A percentile compares a stretch with the other conserved stretches of the same genome.
Evolutionary conservation across 2,888 invertebrate species (phyloP).

Genomic region (Hirtodrosophila histrioides): DNA sequence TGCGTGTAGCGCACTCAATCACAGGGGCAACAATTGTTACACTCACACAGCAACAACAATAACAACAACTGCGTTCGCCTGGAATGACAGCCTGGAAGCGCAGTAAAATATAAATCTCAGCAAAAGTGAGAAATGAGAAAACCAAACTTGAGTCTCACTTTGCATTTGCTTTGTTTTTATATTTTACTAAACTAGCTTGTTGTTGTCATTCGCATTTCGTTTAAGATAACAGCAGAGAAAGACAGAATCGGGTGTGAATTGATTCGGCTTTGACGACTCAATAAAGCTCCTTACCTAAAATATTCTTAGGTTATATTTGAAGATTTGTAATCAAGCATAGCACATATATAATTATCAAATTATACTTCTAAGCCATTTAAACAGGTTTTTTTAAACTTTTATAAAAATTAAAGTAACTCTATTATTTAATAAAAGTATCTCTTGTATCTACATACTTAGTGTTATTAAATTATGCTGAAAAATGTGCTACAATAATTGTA

Average conservation of each 20-base stretch:
- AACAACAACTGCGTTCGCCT: conserved; percentile 4
- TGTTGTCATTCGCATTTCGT: conserved; percentile 44
- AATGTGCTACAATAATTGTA: conserved; percentile 22
- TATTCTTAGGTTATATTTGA: too few relatives aligned
- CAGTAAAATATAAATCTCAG: conserved; percentile 24
- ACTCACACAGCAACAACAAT: neutral
- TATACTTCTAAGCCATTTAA: too few relatives aligned
- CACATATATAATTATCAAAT: too few relatives aligned
- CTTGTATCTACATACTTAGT: too few relatives aligned
- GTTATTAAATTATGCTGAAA: conserved; percentile 1
- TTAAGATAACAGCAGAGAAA: conserved; percentile 42
- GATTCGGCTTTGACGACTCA: neutral
- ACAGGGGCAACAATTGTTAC: conserved; percentile 1
- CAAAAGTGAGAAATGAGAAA: conserved; percentile 28
- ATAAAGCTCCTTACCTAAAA: conserved; percentile 11
- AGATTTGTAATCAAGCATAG: too few relatives aligned
- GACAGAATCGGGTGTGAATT: neutral
- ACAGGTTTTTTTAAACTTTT: too few relatives aligned
- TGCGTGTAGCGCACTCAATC: conserved; percentile 22
- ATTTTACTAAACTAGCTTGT: conserved; percentile 19
- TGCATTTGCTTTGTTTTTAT: conserved; percentile 14
- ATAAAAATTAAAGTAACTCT: too few relatives aligned
- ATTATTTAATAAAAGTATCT: too few relatives aligned
- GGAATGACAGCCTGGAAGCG: conserved; percentile 19
- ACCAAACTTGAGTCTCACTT: conserved; percentile 33